These are phyloP conservation scores for Falco punctatus DNA, from an alignment of 2,113 vertebrate species.

Conservation along the genomic window DNA sequence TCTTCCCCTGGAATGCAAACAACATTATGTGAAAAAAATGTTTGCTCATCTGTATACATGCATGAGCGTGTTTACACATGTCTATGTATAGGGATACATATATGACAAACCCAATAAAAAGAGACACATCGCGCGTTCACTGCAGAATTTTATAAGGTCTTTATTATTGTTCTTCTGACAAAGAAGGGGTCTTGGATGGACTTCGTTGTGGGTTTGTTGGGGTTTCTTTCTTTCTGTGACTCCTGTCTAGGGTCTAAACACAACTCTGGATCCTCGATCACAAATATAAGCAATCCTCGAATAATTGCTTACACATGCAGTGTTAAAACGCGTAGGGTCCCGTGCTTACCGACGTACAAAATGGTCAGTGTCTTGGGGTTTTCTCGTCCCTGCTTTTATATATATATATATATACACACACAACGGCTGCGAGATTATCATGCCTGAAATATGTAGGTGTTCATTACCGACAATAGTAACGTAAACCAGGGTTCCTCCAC, in stretches of 20 bases:
- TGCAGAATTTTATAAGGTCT: neutral
- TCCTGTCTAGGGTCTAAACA: neutral
- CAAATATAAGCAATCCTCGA: constrained; percentile 53
- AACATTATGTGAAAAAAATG: neutral
- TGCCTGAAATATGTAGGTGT: constrained; percentile 5
- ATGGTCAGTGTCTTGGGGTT: neutral
- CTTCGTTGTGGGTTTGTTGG: neutral
- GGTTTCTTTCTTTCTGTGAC: neutral
- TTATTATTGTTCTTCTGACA: neutral
- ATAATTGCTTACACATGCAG: constrained; percentile 65
- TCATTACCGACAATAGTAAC: constrained; percentile 10
- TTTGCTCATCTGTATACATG: too few species aligned
- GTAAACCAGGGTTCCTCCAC: constrained; percentile 27
- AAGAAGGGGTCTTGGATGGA: neutral
- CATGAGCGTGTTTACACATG: rapidly evolving
- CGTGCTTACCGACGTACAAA: neutral
- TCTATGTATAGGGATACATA: neutral
- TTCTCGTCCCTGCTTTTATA: neutral
- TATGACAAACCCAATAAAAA: neutral
- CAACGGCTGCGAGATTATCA: neutral
- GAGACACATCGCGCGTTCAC: neutral
- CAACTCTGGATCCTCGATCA: neutral
- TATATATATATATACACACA: neutral
- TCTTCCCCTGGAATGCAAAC: neutral
- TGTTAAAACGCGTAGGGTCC: neutral